A percentile compares a stretch with the other conserved stretches of the same genome.
phyloP scores from a whole-genome alignment of 64 coral and sea anemone species.

The Pocillopora verrucosa region DNA sequence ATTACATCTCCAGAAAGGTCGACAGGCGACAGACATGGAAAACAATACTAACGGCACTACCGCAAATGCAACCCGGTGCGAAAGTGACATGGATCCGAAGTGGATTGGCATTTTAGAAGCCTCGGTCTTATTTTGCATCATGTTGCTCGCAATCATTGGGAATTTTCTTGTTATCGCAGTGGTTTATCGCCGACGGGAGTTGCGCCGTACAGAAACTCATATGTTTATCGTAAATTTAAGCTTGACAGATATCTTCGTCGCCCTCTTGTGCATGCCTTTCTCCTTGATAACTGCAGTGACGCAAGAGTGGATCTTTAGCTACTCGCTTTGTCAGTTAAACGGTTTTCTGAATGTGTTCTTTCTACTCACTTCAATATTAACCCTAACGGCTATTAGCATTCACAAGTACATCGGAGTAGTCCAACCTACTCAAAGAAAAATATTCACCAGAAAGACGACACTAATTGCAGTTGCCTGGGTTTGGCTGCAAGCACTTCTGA shows the following conservation, averaged over 20 bases:
- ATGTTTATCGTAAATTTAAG: slow-evolving; percentile 76
- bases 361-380: slow-evolving; percentile 60
- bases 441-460: slow-evolving; percentile 47
- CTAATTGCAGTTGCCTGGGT: slow-evolving; percentile 53
- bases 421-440: slow-evolving; percentile 10
- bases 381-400: slow-evolving; percentile 74
- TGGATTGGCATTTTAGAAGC: slow-evolving; percentile 63
- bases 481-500: slow-evolving; percentile 56
- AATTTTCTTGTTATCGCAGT: slow-evolving; percentile 69
- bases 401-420: slow-evolving; percentile 70
- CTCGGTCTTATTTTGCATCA: slow-evolving; percentile 25
- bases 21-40: neutral
- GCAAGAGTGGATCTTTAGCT: slow-evolving; percentile 53
- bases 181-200: slow-evolving; percentile 53
- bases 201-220: slow-evolving; percentile 61
- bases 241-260: slow-evolving; percentile 70
- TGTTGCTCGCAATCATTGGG: slow-evolving; percentile 49
- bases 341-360: slow-evolving; percentile 78
- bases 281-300: slow-evolving; percentile 58
- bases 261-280: slow-evolving; percentile 66
- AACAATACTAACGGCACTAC: neutral
- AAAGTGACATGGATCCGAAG: neutral
- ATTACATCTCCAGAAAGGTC: neutral
- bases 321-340: slow-evolving; percentile 56
- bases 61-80: neutral